Evolutionary conservation across 2,888 invertebrate species (phyloP), one percentile per base, ranked within the genome.

Genomic region (Latrodectus elegans): DNA sequence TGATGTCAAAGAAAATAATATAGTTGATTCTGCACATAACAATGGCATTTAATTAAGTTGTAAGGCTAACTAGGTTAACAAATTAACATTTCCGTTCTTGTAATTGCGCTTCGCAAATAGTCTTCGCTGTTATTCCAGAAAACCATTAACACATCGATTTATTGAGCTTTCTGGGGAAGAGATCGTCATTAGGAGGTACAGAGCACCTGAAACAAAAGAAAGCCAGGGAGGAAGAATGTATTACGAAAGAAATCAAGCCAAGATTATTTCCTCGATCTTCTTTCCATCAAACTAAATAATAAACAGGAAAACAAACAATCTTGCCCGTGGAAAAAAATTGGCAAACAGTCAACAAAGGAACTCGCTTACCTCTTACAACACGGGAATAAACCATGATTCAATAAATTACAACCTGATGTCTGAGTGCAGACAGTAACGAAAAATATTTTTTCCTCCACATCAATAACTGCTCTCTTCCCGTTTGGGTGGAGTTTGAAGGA

Each of bases 311-410:
- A 60, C 15, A 49, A 65, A 76, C 12, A 12, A 76, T 38, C 10
- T 15, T 49, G 26, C 9, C 55, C 3, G 51, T n/a, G 22, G 22
- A 52, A 52, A 51, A 17, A 15, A 68, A 68, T 65, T 73, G 80
- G 72, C 80, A 80, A 72, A 15, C 51, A 60, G 60, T 80, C 80
- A 73, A 22, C 80, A 26, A 49, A 10, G n/a, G 60, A 52, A 17
- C 60, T 79, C 38, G 70, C 51, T 49, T 38, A 15, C 38, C 55
- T 17, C 55, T 75, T 15, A 12, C 17, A 10, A 9, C 67, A 51
- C 10, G 11, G 11, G 15, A 65, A 14, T 38, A 71, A 71, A 79
- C 60, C 64, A 26, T 52, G 64, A 73, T 72, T 80, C 80, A 60
- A 80, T 80, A 73, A 73, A 80, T 80, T 65, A 51, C 52, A n/a